A percentile compares a stretch with the other conserved stretches of the same genome.
These are phyloP conservation scores for Coptodon bakossiorum DNA, from an alignment of 2,113 vertebrate species.

Conservation along the genomic window DNA sequence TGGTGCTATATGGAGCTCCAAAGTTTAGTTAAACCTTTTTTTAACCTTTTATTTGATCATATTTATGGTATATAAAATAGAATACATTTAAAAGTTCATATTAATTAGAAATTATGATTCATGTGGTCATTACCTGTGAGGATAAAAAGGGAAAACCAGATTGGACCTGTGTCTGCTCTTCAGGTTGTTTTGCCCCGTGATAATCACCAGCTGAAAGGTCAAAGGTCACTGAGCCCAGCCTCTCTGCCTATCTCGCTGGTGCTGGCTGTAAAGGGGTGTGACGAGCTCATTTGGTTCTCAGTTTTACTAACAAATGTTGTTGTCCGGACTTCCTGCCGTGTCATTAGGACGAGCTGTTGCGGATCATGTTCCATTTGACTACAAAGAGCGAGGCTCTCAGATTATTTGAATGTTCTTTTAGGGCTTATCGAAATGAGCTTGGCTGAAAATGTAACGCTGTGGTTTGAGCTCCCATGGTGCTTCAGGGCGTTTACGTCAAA, in stretches of 20 bases:
- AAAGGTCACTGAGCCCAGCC: background rate
- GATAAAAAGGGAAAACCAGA: background rate
- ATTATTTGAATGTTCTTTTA: background rate
- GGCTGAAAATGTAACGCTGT: background rate
- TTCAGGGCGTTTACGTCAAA: background rate
- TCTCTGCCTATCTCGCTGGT: background rate
- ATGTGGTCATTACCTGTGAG: background rate
- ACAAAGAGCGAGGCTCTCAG: background rate
- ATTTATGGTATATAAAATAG: background rate
- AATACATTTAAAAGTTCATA: background rate
- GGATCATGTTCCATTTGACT: background rate
- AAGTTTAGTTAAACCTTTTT: background rate
- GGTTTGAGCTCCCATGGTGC: background rate
- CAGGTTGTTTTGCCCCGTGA: background rate
- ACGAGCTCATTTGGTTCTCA: background rate
- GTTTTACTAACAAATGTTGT: constrained; percentile 38
- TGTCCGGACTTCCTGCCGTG: background rate
- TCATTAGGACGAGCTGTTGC: background rate
- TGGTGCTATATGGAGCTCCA: background rate
- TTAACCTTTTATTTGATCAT: background rate
- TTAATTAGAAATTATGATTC: background rate
- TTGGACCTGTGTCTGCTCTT: background rate
- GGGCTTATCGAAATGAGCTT: background rate
- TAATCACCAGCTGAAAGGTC: background rate
- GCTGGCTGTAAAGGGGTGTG: background rate